Evolutionary conservation across 2,113 vertebrate genomes (phyloP).

Genomic region (Varanus salvator): DNA sequence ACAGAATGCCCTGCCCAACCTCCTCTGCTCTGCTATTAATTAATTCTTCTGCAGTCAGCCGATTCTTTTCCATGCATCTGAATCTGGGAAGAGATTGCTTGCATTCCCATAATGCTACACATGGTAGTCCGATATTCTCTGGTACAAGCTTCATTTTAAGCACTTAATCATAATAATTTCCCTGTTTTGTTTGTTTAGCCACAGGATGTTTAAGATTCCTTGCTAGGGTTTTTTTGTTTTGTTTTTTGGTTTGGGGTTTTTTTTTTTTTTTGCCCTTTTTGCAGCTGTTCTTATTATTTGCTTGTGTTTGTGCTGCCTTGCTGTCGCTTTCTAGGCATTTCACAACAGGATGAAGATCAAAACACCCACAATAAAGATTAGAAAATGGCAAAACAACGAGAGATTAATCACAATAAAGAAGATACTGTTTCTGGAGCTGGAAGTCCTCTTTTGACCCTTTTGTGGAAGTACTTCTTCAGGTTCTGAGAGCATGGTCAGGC

Average conservation of each 20-base stretch:
- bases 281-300: slow-evolving; percentile 73
- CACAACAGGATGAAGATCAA: slow-evolving; percentile 64
- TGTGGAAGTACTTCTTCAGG: slow-evolving; percentile 17
- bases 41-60: not conserved
- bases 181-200: slow-evolving; percentile 68
- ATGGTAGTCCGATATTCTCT: slow-evolving; percentile 53
- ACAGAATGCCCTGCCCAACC: not conserved
- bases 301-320: slow-evolving; percentile 62
- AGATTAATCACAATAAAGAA: slow-evolving; percentile 41
- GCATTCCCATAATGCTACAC: slow-evolving; percentile 37
- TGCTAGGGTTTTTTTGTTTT: not conserved
- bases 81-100: slow-evolving; percentile 55
- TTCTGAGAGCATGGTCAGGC: slow-evolving; percentile 3
- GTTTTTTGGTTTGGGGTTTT: no score
- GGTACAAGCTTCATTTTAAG: slow-evolving; percentile 62
- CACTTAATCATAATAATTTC: slow-evolving; percentile 55
- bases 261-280: slow-evolving; percentile 65
- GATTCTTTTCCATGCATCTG: slow-evolving; percentile 28
- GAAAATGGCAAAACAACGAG: slow-evolving; percentile 56
- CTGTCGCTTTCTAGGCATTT: slow-evolving; percentile 64
- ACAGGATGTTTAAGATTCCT: slow-evolving; percentile 60
- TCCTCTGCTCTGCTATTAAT: not conserved
- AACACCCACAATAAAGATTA: slow-evolving; percentile 37
- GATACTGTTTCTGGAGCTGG: slow-evolving; percentile 33
- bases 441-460: slow-evolving; percentile 42